Evolutionary conservation across 1,140 invertebrate species (phyloP), one percentile per base, ranked within the genome.

Genomic region (Lordiphosa clarofinis): DNA sequence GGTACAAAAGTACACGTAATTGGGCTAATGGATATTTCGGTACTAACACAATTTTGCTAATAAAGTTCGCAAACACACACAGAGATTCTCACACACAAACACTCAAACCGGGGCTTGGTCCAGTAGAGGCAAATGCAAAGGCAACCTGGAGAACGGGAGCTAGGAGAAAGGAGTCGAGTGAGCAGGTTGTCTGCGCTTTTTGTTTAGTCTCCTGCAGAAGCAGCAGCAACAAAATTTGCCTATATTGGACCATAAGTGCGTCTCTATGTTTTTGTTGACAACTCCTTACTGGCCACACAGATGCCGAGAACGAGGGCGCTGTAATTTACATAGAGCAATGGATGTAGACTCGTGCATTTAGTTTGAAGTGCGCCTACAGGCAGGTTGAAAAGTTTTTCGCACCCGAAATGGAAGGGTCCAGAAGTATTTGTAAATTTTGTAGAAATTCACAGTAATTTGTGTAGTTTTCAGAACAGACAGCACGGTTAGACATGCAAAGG

Each of bases 41-140:
- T 82, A 82, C 76, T 82, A 82, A 82, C 76, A 82, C 76, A 82
- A 82, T 82, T 82, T 82, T 82, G 72, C 76, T 82, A 82, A 82
- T 82, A 82, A 82, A 82, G 76, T 82, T 82, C 72, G 76, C 78
- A 82, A 84, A 82, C 76, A 82, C 73, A 68, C 71, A 54, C 42
- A 64, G 28, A 54, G 11, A 38, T 21, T 43, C 31, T 44, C 46
- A 24, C 33, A 58, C 2, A 44, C 31, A 38, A 33, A 46, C 21
- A 49, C 15, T 24, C 37, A 43, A 11, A 12, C 19, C 19, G 28
- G 10, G 15, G 38, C 11, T 12, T 35, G 21, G 13, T 59, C 53
- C 44, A 55, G 53, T 37, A 59, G 36, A 68, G 54, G 58, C 63
- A 78, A 57, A 52, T 36, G 49, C 11, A 40, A 56, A 21, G 52